These are phyloP conservation scores for Trisateles emortualis DNA, from an alignment of 2,888 invertebrate species.

Conservation along the genomic window DNA sequence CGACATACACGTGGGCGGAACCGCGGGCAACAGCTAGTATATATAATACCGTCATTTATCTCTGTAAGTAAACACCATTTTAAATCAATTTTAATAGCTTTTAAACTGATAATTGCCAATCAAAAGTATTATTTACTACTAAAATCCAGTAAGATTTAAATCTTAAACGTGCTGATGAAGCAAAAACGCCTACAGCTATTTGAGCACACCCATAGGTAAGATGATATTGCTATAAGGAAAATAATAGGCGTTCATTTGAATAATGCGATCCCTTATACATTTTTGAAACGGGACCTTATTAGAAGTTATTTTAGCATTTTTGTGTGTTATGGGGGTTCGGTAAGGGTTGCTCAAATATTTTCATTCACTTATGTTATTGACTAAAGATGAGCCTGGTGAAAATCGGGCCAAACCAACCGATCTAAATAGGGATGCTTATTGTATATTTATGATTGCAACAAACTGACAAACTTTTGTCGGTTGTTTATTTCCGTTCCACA, in stretches of 20 bases:
- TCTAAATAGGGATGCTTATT: slow-evolving; percentile 11
- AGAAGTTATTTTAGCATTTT: slow-evolving; percentile 40
- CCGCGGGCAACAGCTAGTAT: no score
- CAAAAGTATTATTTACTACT: background rate
- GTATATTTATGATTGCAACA: slow-evolving; percentile 15
- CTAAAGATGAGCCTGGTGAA: slow-evolving; percentile 9
- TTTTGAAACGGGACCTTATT: slow-evolving; percentile 34
- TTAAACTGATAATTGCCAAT: background rate
- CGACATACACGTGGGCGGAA: no score
- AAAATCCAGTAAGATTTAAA: slow-evolving; percentile 12
- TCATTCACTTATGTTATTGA: slow-evolving; percentile 26
- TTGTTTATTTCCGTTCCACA: background rate
- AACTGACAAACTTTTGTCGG: background rate
- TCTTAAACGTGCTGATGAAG: slow-evolving; percentile 3
- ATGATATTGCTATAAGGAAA: slow-evolving; percentile 43
- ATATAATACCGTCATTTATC: no score
- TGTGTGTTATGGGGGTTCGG: slow-evolving; percentile 25
- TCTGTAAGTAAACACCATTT: no score
- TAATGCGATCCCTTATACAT: slow-evolving; percentile 37
- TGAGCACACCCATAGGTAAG: slow-evolving; percentile 22
- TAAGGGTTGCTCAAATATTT: slow-evolving; percentile 28
- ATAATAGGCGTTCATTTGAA: slow-evolving; percentile 49
- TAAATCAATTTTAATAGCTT: no score
- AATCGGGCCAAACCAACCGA: background rate
- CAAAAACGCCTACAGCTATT: slow-evolving; percentile 27